These are phyloP conservation scores for Coreius guichenoti DNA, from an alignment of 2,797 vertebrate species.

Conservation along the genomic window DNA sequence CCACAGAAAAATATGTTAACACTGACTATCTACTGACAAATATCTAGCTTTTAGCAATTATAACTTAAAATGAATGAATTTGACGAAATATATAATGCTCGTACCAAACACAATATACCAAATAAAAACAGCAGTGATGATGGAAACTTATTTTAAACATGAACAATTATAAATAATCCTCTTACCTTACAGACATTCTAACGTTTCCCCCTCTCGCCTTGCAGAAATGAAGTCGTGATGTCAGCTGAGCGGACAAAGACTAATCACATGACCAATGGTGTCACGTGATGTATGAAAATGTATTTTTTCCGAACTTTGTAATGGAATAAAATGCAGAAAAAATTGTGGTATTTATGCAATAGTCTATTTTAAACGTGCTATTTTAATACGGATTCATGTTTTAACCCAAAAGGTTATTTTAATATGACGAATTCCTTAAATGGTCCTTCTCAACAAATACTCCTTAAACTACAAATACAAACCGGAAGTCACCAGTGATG, in stretches of 20 bases:
- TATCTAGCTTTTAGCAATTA: background rate
- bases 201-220: background rate
- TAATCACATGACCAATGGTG: background rate
- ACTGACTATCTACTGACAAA: background rate
- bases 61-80: background rate
- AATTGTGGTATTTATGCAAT: background rate
- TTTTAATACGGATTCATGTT: background rate
- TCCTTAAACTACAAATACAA: conserved; percentile 17
- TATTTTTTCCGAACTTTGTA: conserved; percentile 62
- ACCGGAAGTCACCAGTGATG: background rate
- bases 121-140: background rate
- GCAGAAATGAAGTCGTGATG: background rate
- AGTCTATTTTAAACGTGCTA: background rate
- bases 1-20: background rate
- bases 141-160: background rate
- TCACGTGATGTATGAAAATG: conserved; percentile 60
- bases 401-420: background rate
- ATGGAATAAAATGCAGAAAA: background rate
- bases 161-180: background rate
- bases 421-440: background rate
- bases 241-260: conserved; percentile 34
- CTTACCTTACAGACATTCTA: conserved; percentile 39
- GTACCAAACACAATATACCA: background rate
- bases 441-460: background rate
- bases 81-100: background rate